Conservation (phyloP, 2,888 invertebrate species). For the Aquatica leii region DNA sequence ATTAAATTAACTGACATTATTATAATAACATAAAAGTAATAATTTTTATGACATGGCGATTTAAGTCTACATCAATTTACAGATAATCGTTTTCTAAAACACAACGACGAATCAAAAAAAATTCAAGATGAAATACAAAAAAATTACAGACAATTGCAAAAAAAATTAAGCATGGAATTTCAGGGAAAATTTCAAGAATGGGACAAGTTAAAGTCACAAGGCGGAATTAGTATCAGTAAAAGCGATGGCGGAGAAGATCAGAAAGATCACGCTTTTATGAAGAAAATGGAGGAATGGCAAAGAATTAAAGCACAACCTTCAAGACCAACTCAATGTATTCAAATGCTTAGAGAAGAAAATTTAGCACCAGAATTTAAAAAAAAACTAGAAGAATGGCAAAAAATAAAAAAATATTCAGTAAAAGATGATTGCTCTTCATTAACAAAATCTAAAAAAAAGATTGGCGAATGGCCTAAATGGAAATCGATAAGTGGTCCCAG, state of each 20-base stretch:
- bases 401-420: conserved; percentile 65
- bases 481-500: conserved; percentile 60
- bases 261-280: conserved; percentile 58
- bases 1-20: too few species aligned
- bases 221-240: conserved; percentile 45
- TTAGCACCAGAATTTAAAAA: conserved; percentile 82
- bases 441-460: conserved; percentile 55
- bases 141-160: conserved; percentile 76
- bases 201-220: conserved; percentile 54
- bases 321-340: conserved; percentile 48
- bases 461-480: conserved; percentile 71
- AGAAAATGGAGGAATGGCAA: conserved; percentile 65
- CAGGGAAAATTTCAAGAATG: conserved; percentile 73
- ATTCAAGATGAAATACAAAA: conserved; percentile 68
- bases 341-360: conserved; percentile 69
- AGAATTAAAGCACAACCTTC: conserved; percentile 56
- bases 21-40: too few species aligned
- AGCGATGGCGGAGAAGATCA: conserved; percentile 49
- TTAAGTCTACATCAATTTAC: conserved; percentile 1
- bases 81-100: conserved; percentile 19
- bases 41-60: too few species aligned
- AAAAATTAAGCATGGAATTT: conserved; percentile 77
- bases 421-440: conserved; percentile 40
- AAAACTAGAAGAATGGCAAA: conserved; percentile 88
- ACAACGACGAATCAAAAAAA: conserved; percentile 19